Percentiles rank a stretch among this genome's conserved stretches.
phyloP scores from a whole-genome alignment of 2,797 vertebrate genomes.

The Trachops cirrhosus region DNA sequence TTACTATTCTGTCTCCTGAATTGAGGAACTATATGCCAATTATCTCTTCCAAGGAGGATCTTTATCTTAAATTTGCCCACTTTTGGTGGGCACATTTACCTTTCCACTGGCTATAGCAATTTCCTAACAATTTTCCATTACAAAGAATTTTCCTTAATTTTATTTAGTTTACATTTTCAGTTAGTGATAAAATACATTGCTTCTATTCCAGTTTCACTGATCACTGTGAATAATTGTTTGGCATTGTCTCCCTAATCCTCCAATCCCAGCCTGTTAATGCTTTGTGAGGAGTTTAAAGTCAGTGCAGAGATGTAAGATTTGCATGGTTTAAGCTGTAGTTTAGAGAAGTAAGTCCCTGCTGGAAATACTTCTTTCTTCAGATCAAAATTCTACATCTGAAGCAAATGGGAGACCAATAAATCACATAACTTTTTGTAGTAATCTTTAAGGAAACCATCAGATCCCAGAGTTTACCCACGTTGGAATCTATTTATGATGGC shows the following conservation, averaged over 20 bases:
- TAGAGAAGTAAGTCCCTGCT: conserved; percentile 29
- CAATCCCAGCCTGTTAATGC: background rate
- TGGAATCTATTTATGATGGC: background rate
- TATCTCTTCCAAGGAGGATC: background rate
- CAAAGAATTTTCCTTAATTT: background rate
- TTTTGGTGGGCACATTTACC: background rate
- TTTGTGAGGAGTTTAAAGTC: conserved; percentile 51
- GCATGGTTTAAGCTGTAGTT: background rate
- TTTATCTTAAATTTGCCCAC: background rate
- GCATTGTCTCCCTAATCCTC: background rate
- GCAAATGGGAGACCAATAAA: conserved; percentile 52
- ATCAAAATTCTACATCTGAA: conserved; percentile 59
- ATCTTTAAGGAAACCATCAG: conserved; percentile 55
- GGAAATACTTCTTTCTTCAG: conserved; percentile 44
- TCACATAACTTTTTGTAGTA: conserved; percentile 51
- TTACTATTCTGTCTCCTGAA: background rate
- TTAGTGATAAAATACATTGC: conserved; percentile 1
- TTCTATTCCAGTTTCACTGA: background rate
- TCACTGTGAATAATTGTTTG: conserved; percentile 16
- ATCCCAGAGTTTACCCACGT: background rate
- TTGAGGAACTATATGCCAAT: background rate
- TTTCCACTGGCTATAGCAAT: background rate
- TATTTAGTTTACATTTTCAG: conserved; percentile 24
- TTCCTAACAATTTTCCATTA: conserved; percentile 13
- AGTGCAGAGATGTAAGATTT: conserved; percentile 28